These are phyloP conservation scores for Carposina sasakii DNA, from an alignment of 1,140 invertebrate species.

Conservation along the genomic window DNA sequence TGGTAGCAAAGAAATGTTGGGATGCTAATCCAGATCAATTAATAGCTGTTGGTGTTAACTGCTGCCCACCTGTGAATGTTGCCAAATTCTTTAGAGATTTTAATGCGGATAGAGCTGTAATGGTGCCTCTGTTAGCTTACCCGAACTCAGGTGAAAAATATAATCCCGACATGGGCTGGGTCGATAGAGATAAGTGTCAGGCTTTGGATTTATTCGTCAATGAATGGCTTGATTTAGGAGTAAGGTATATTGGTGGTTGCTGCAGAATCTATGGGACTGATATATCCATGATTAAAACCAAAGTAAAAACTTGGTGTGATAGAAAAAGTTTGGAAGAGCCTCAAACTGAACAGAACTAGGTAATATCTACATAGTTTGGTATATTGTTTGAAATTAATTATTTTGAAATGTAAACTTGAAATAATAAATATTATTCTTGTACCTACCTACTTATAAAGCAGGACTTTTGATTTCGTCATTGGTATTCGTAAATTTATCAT, in stretches of 20 bases:
- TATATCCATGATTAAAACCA: constrained; percentile 68
- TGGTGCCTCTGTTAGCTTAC: constrained; percentile 77
- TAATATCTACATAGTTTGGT: no score
- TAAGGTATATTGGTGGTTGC: constrained; percentile 84
- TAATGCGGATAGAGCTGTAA: constrained; percentile 31
- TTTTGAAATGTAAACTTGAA: no score
- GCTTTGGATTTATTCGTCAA: constrained; percentile 75
- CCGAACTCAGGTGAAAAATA: constrained; percentile 81
- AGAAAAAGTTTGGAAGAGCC: no score
- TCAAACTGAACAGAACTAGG: no score
- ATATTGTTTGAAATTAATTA: no score
- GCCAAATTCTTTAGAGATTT: constrained; percentile 72
- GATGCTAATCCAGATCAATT: constrained; percentile 72
- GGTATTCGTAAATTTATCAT: no score
- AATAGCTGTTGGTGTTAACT: constrained; percentile 83
- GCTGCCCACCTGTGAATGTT: constrained; percentile 76
- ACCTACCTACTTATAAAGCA: no score
- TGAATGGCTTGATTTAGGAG: constrained; percentile 81
- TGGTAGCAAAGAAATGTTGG: constrained; percentile 72
- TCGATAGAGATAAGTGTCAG: constrained; percentile 69
- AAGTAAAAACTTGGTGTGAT: constrained; percentile 61
- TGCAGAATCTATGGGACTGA: constrained; percentile 81
- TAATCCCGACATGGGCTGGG: constrained; percentile 67
- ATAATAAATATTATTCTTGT: no score
- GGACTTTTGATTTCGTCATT: no score